A percentile compares a stretch with the other conserved stretches of the same genome.
phyloP scores from a whole-genome alignment of 92 coral and sea anemone species.

The Siderastrea siderea region DNA sequence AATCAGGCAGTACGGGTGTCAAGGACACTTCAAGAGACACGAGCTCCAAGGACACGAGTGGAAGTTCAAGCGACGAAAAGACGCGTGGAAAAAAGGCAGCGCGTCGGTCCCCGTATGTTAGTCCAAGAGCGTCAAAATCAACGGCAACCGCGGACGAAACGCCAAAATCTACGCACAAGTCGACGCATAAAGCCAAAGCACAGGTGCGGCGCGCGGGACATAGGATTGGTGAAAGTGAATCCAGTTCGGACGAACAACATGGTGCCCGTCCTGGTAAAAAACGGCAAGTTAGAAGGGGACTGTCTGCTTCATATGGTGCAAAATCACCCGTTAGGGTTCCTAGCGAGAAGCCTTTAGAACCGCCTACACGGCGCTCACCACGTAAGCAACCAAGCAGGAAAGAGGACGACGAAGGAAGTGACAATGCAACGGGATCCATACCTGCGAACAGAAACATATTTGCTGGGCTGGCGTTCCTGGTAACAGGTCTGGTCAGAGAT shows the following conservation, averaged over 20 bases:
- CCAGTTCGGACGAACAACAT: conserved; percentile 64
- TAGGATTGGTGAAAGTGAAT: conserved; percentile 46
- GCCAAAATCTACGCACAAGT: conserved; percentile 78
- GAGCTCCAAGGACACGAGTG: conserved; percentile 75
- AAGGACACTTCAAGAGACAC: conserved; percentile 62
- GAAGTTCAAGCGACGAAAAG: conserved; percentile 38
- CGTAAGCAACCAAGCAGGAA: conserved; percentile 44
- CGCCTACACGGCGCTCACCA: conserved; percentile 70
- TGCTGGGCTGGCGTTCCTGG: conserved; percentile 90
- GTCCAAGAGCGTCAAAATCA: conserved; percentile 30
- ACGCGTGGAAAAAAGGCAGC: conserved; percentile 26
- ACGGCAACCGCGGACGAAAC: conserved; percentile 54
- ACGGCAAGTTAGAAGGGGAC: conserved; percentile 69
- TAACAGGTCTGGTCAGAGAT: conserved; percentile 76
- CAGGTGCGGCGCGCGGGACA: conserved; percentile 30
- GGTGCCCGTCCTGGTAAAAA: conserved; percentile 21
- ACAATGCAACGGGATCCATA: conserved; percentile 32
- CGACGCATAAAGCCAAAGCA: conserved; percentile 30
- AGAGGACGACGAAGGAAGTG: conserved; percentile 20
- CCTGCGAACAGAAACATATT: conserved; percentile 79
- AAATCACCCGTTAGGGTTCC: conserved; percentile 40
- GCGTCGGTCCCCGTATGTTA: conserved; percentile 7
- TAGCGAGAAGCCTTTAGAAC: neutral
- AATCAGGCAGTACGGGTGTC: conserved; percentile 11
- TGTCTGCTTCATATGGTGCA: conserved; percentile 37